phyloP scores from a whole-genome alignment of 1,140 invertebrate genomes.

The Chionoecetes opilio region DNA sequence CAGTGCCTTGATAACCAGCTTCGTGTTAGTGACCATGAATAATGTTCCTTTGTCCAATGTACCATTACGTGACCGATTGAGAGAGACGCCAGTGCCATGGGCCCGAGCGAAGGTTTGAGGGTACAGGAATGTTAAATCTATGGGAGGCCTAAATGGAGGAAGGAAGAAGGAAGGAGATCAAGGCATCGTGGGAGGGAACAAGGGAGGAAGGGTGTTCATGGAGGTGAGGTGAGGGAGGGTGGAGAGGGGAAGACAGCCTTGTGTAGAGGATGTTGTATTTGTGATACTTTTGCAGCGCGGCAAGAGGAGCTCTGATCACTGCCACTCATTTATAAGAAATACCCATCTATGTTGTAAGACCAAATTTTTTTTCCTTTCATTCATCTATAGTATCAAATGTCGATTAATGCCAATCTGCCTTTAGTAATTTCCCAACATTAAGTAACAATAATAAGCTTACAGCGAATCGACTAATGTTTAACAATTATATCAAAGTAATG shows the following conservation, averaged over 20 bases:
- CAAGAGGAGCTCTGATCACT: not conserved
- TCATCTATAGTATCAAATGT: too few relatives aligned
- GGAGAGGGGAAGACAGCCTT: not conserved
- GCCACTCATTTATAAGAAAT: not conserved
- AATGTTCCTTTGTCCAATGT: not conserved
- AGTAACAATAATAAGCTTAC: not conserved
- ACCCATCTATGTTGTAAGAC: too few relatives aligned
- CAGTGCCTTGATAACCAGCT: slow-evolving; percentile 6
- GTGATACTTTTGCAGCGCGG: not conserved
- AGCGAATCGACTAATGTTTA: not conserved
- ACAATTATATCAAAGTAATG: not conserved
- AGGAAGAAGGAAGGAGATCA: not conserved
- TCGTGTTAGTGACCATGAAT: slow-evolving; percentile 17
- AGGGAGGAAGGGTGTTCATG: not conserved
- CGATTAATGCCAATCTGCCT: too few relatives aligned
- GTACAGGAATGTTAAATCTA: slow-evolving; percentile 10
- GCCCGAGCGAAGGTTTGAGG: too few relatives aligned
- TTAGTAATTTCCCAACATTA: too few relatives aligned
- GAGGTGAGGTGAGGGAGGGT: not conserved
- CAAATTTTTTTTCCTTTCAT: too few relatives aligned
- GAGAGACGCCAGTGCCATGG: too few relatives aligned
- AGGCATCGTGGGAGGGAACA: not conserved
- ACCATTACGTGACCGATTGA: not conserved
- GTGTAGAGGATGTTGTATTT: not conserved
- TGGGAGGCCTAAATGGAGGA: not conserved